Evolutionary conservation across 2,888 invertebrate species (phyloP), one percentile per base, ranked within the genome.

Genomic region (Phyllotreta cruciferae): DNA sequence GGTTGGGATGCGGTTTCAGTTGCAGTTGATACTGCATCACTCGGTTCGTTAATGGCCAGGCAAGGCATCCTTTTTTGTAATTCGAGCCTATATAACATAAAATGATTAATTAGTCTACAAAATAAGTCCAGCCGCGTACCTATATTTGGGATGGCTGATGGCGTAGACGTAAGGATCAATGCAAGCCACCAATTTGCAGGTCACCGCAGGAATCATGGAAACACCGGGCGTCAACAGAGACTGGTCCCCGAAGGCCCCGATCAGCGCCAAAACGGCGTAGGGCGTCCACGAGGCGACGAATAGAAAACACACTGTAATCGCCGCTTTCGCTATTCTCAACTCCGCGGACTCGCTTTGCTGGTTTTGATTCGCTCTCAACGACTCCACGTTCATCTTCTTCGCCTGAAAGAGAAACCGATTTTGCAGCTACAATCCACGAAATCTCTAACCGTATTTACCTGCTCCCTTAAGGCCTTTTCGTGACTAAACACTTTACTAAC

Each of bases 141-240:
- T 88, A 83, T 91, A 92, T 83, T 87, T 90, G 4, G 95, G 95
- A 85, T 96, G 96, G 77, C 93, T 94, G 71, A 94, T 93, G 3
- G 94, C 94, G 74, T 94, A 94, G 1, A 94, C 89, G 83, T 94
- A 93, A 0, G 96, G 96, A 82, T 96, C 95, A 75, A 95, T 87
- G 80, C 95, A 94, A 0, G 96, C 94, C 0, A 95, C 94, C 56
- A 89, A 83, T 83, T 96, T 96, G 76, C 94, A 94, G 37, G 93
- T 87, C 67, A 91, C 87, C 0, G 94, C 93, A 3, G 94, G 94
- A 71, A 94, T 88, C 93, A 94, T 94, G 0, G 93, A 91, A 0
- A 89, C 88, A 73, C 87, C 88, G 0, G 92, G 92, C 0, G 92
- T 91, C 4, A 92, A 81, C 1, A 92, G 79, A 55, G 85, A 83